phyloP scores from a whole-genome alignment of 2,797 vertebrate genomes.

The Gorsachius magnificus region DNA sequence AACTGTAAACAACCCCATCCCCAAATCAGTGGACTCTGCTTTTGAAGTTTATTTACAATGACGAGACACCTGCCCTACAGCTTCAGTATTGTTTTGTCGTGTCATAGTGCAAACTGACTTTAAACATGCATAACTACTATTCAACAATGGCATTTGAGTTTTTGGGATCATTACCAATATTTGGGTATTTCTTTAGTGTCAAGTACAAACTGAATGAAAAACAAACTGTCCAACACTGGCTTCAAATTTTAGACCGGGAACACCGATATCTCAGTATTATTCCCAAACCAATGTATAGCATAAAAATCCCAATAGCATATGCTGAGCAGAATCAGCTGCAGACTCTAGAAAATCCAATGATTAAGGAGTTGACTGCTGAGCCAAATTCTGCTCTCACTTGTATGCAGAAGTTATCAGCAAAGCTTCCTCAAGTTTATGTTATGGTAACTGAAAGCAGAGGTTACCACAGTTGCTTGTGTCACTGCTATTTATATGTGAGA shows the following conservation, averaged over 20 bases:
- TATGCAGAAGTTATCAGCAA: background rate
- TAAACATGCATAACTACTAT: background rate
- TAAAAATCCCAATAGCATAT: background rate
- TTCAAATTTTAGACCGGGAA: background rate
- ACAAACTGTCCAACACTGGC: background rate
- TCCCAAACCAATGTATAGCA: background rate
- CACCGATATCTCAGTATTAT: background rate
- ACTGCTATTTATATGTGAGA: background rate
- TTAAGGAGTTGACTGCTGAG: background rate
- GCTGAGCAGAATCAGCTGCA: background rate
- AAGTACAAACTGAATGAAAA: background rate
- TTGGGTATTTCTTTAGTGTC: background rate
- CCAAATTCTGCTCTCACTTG: background rate
- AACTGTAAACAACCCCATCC: background rate
- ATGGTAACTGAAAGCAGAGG: background rate
- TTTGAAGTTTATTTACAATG: background rate
- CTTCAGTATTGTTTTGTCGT: background rate
- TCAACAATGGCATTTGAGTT: background rate
- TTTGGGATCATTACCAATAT: background rate
- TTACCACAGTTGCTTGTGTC: background rate
- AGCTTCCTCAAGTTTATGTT: background rate
- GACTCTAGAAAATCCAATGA: background rate
- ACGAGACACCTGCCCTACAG: background rate
- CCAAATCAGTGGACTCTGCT: background rate
- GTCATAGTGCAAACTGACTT: background rate